Conservation (phyloP, 1,140 invertebrate species). For the Zaprionus davidi region DNA sequence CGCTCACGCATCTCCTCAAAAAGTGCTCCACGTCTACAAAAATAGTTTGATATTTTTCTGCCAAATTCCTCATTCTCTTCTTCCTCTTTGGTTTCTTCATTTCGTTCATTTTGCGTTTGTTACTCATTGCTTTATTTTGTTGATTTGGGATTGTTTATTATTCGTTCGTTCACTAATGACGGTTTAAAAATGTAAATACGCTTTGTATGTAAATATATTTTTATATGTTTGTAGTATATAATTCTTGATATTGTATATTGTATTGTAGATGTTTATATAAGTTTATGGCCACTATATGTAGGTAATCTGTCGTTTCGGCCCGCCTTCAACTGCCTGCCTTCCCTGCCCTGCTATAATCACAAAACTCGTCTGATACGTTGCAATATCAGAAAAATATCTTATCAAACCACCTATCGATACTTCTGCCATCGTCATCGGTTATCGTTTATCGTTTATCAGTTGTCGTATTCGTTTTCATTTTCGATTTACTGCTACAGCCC, state of each 20-base stretch:
- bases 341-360: slow-evolving; percentile 34
- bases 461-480: slow-evolving; percentile 47
- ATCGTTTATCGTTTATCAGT: slow-evolving; percentile 41
- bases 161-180: background rate
- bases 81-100: background rate
- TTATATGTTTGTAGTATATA: slow-evolving; percentile 28
- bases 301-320: slow-evolving; percentile 42
- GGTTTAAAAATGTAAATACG: slow-evolving; percentile 36
- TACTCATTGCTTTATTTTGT: background rate
- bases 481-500: slow-evolving; percentile 17
- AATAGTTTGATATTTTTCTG: slow-evolving; percentile 32
- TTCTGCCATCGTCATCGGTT: slow-evolving; percentile 16
- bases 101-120: background rate
- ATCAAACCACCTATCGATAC: too few species aligned
- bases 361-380: slow-evolving; percentile 49
- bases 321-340: slow-evolving; percentile 11
- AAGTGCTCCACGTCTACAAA: slow-evolving; percentile 26
- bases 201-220: slow-evolving; percentile 38
- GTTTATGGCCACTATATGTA: slow-evolving; percentile 39
- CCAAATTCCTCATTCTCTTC: background rate
- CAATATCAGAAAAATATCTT: slow-evolving; percentile 8
- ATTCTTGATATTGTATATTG: slow-evolving; percentile 21
- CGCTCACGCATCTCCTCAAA: slow-evolving; percentile 14
- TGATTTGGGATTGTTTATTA: background rate
- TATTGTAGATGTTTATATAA: slow-evolving; percentile 37